These are phyloP conservation scores for Alectoris magna DNA, from an alignment of 2,797 vertebrate species.

Conservation along the genomic window DNA sequence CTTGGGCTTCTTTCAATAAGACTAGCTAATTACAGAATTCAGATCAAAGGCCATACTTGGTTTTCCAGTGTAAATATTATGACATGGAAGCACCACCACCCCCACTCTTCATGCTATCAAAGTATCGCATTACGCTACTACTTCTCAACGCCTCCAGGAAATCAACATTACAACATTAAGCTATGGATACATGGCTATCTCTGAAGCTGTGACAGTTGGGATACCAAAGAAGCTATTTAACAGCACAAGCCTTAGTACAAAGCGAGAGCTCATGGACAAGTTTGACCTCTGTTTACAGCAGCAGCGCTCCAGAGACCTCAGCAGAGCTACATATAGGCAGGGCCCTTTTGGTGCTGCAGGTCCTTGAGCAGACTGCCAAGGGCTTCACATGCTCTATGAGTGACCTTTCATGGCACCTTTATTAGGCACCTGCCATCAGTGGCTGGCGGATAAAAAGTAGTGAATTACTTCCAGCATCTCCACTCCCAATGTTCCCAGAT, in stretches of 20 bases:
- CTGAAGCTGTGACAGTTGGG: background rate
- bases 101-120: background rate
- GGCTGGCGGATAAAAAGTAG: background rate
- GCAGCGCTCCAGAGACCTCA: background rate
- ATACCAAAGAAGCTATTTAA: background rate
- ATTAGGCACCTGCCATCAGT: background rate
- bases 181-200: background rate
- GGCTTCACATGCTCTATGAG: accelerated
- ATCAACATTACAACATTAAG: background rate
- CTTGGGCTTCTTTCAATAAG: background rate
- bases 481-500: background rate
- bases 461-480: background rate
- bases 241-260: background rate
- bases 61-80: conserved; percentile 55
- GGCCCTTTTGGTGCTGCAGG: background rate
- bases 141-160: conserved; percentile 23
- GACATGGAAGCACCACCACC: conserved; percentile 34
- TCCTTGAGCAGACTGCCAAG: background rate
- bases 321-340: background rate
- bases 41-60: conserved; percentile 46
- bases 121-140: background rate
- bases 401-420: background rate
- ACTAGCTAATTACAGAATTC: background rate
- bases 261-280: background rate
- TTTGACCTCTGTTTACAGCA: background rate